phyloP scores from a whole-genome alignment of 64 coral and sea anemone genomes.

The Porites australiensis region DNA sequence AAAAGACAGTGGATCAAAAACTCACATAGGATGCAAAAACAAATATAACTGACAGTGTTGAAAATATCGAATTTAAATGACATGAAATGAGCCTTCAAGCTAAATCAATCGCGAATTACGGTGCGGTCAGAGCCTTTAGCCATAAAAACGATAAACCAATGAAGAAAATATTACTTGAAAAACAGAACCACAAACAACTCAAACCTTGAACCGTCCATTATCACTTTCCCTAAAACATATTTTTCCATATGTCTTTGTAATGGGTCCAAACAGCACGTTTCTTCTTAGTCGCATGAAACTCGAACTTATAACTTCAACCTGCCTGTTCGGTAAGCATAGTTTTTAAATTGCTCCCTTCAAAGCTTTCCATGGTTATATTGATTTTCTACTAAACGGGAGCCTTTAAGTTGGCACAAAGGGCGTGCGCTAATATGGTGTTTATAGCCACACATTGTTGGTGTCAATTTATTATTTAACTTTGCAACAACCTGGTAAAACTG shows the following conservation, averaged over 20 bases:
- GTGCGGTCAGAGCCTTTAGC: neutral
- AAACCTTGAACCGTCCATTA: neutral
- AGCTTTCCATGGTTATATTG: neutral
- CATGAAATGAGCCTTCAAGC: neutral
- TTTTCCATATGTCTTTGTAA: neutral
- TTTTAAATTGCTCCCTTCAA: too few relatives aligned
- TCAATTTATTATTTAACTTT: slow-evolving; percentile 14
- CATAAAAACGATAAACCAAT: neutral
- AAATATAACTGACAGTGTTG: neutral
- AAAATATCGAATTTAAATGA: slow-evolving; percentile 1
- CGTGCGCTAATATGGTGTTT: neutral
- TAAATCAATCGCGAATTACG: neutral
- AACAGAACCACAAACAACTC: neutral
- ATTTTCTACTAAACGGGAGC: neutral
- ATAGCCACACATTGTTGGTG: neutral
- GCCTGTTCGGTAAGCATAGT: too few relatives aligned
- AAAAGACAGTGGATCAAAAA: neutral
- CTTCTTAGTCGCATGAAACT: neutral
- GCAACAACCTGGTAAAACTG: neutral
- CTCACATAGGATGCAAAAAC: neutral
- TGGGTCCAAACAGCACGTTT: neutral
- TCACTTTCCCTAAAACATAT: neutral
- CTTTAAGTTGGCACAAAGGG: neutral
- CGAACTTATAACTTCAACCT: too few relatives aligned
- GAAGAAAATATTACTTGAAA: neutral